Percentiles rank a stretch among this genome's conserved stretches.
These are phyloP conservation scores for Eremophila alpestris DNA, from an alignment of 2,797 vertebrate species.

Conservation along the genomic window DNA sequence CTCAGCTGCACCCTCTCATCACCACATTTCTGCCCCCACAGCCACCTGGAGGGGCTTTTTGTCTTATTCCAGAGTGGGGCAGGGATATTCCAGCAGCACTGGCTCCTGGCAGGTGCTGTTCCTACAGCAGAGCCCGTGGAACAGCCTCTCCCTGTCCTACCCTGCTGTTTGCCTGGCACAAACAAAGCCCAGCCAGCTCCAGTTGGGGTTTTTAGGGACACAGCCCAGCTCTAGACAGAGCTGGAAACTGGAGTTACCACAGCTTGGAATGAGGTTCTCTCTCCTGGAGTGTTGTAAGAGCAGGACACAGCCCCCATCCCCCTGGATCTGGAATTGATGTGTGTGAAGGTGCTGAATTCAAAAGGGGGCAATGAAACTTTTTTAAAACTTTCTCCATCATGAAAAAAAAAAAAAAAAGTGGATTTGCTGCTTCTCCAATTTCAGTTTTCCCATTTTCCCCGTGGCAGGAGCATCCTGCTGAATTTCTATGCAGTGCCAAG, in stretches of 20 bases:
- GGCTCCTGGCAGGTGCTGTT: neutral
- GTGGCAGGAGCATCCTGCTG: neutral
- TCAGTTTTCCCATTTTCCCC: neutral
- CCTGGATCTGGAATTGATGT: neutral
- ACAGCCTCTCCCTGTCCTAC: neutral
- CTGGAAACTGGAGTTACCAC: neutral
- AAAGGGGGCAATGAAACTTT: neutral
- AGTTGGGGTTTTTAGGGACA: neutral
- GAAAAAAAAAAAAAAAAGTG: neutral
- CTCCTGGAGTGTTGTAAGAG: neutral
- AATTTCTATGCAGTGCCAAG: neutral
- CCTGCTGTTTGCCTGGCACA: neutral
- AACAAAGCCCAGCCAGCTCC: neutral
- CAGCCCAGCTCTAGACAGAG: neutral
- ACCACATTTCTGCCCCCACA: neutral
- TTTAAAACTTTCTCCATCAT: neutral
- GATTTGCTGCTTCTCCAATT: neutral
- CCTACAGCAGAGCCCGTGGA: neutral
- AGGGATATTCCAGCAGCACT: neutral
- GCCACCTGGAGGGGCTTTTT: neutral
- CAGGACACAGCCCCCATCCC: neutral
- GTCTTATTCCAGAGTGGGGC: neutral
- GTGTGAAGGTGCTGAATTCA: neutral
- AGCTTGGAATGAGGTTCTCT: neutral
- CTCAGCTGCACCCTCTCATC: neutral